Conservation (phyloP, 2,797 vertebrate species). For the Vultur gryphus region DNA sequence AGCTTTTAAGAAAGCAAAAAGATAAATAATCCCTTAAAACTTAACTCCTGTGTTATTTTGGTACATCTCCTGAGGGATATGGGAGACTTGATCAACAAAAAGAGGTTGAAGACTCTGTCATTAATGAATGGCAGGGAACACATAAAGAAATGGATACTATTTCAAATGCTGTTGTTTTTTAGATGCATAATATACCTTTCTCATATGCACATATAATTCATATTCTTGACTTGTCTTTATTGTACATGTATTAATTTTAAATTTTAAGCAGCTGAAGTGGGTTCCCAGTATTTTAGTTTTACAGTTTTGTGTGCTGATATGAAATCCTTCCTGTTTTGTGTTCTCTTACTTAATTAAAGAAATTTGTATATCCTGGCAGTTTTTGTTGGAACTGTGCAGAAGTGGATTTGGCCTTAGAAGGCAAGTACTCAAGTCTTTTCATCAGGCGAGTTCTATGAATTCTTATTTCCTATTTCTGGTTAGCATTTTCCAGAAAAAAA, state of each 20-base stretch:
- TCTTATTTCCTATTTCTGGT: neutral
- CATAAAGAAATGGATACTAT: neutral
- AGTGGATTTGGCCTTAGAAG: neutral
- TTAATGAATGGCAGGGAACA: neutral
- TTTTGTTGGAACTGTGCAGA: neutral
- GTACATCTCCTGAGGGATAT: neutral
- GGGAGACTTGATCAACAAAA: neutral
- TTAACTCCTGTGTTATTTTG: neutral
- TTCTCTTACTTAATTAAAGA: neutral
- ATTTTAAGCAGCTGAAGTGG: neutral
- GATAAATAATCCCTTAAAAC: neutral
- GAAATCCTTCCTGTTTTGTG: neutral
- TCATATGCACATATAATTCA: neutral
- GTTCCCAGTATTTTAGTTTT: neutral
- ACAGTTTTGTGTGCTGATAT: rapidly evolving
- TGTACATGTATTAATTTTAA: neutral
- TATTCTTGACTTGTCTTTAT: neutral
- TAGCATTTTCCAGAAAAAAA: neutral
- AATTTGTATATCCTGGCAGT: neutral
- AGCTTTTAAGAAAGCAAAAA: neutral
- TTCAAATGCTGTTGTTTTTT: neutral
- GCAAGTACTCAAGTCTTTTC: neutral
- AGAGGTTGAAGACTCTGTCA: neutral
- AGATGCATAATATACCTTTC: neutral
- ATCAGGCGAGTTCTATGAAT: neutral